A percentile compares a stretch with the other conserved stretches of the same genome.
These are phyloP conservation scores for Blomia tropicalis DNA, from an alignment of 2,888 invertebrate species.

Conservation along the genomic window DNA sequence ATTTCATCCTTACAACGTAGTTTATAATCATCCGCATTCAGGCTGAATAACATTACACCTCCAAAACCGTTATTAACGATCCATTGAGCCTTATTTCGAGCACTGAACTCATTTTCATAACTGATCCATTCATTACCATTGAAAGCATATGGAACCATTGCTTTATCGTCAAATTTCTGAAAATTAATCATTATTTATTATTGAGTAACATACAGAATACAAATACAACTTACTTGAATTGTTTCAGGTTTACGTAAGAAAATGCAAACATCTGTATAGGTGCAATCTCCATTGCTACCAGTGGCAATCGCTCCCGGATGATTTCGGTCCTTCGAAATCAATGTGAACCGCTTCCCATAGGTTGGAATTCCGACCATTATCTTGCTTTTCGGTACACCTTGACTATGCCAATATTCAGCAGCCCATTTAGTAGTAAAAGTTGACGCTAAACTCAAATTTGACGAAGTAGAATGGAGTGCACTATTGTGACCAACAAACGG, in stretches of 20 bases:
- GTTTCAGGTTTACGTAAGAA: background rate
- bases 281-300: background rate
- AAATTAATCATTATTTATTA: too few relatives aligned
- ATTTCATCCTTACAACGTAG: background rate
- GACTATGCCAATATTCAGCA: slow-evolving; percentile 53
- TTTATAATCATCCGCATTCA: slow-evolving; percentile 23
- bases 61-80: slow-evolving; percentile 19
- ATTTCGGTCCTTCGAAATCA: background rate
- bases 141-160: slow-evolving; percentile 17
- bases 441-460: slow-evolving; percentile 48
- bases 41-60: slow-evolving; percentile 19
- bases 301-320: slow-evolving; percentile 15
- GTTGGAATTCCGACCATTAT: slow-evolving; percentile 70
- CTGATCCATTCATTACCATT: slow-evolving; percentile 16
- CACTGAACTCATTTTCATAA: slow-evolving; percentile 9
- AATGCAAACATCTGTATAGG: slow-evolving; percentile 14
- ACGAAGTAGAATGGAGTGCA: slow-evolving; percentile 49
- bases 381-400: slow-evolving; percentile 58
- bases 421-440: slow-evolving; percentile 63
- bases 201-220: too few relatives aligned
- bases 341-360: slow-evolving; percentile 57
- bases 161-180: slow-evolving; percentile 8
- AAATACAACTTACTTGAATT: background rate
- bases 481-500: slow-evolving; percentile 47
- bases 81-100: slow-evolving; percentile 9